A percentile compares a stretch with the other conserved stretches of the same genome.
These are phyloP conservation scores for Troides aeacus DNA, from an alignment of 2,888 invertebrate species.

Conservation along the genomic window DNA sequence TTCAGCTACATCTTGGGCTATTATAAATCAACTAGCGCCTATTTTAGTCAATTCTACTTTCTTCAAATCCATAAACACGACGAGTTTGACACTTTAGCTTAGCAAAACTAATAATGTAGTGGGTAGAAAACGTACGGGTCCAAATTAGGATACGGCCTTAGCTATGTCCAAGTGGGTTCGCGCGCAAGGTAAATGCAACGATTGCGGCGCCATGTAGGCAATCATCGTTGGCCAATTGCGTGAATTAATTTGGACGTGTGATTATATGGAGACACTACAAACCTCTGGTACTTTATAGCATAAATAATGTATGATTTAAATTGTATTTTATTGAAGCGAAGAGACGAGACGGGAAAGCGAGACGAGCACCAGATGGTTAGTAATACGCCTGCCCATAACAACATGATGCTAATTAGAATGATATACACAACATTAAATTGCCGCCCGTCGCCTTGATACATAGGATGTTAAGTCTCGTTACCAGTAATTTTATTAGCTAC, in stretches of 20 bases:
- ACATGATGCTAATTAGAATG: no score
- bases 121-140: constrained; percentile 13
- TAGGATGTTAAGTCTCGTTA: no score
- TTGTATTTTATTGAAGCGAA: no score
- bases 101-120: constrained; percentile 12
- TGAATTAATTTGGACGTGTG: constrained; percentile 4
- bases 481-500: no score
- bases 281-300: background rate
- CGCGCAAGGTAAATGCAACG: constrained; percentile 12
- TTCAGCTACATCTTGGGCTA: background rate
- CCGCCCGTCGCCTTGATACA: no score
- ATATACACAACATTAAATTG: no score
- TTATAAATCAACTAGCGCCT: background rate
- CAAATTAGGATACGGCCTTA: constrained; percentile 23
- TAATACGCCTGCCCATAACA: no score
- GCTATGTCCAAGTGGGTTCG: constrained; percentile 5
- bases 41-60: constrained; percentile 3
- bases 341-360: no score
- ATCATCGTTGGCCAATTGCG: constrained; percentile 3
- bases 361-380: no score
- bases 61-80: background rate
- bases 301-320: no score
- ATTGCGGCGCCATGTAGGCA: constrained; percentile 11
- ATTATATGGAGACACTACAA: background rate
- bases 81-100: background rate